Evolutionary conservation across 2,888 invertebrate species (phyloP), one percentile per base, ranked within the genome.

Genomic region (Fragum whitleyi): DNA sequence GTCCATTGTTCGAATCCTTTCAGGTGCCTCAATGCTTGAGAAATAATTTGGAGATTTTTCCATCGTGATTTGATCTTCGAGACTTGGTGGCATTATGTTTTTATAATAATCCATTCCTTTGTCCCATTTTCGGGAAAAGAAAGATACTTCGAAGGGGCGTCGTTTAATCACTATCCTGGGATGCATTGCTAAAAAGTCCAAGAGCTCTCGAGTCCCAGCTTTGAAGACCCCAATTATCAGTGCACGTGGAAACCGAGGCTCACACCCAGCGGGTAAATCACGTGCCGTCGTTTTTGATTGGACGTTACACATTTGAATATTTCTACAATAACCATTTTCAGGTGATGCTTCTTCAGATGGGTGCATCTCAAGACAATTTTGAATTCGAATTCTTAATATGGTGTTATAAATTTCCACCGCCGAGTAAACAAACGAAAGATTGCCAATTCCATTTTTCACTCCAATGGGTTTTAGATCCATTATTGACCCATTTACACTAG

Each of bases 41-140:
- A 57, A 57, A 57, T 57, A 57, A 14, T 6, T n/a, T 23, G 57
- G 57, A n/a, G n/a, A 57, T 23, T 57, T 57, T 23, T 57, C 57
- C 57, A 57, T 57, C 57, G 57, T 57, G 11, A 57, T 57, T 23
- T 57, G 57, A 21, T 57, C 19, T 2, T n/a, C 21, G 21, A 57
- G 19, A 23, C 57, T 57, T n/a, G 23, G 23, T 21, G 57, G 57
- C 57, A 57, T 57, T 57, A 21, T 11, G 19, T 57, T 1, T 23
- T 21, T n/a, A 23, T 57, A 57, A n/a, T 23, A 57, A 2, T 23
- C 57, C 23, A 57, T n/a, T 14, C 57, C 57, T 14, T 2, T 2
- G 11, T 2, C n/a, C 57, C 57, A 57, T 57, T 57, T 57, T 14
- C 23, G 11, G 19, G 19, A n/a, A 23, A 57, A 57, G 23, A 57